A percentile compares a stretch with the other conserved stretches of the same genome.
phyloP scores from a whole-genome alignment of 2,797 vertebrate species.

The Zalophus californianus region DNA sequence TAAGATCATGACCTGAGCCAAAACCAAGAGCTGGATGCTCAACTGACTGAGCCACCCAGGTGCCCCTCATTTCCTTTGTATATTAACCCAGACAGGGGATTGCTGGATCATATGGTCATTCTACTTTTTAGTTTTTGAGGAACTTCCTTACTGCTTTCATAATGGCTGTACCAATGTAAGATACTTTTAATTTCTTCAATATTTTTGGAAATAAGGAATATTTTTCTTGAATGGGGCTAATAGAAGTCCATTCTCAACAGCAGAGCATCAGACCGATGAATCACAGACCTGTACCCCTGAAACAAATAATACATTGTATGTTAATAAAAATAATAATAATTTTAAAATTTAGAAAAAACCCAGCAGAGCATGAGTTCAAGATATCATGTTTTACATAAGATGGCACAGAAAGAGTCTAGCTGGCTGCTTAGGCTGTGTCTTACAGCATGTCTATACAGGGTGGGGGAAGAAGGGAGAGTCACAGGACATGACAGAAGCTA shows the following conservation, averaged over 20 bases:
- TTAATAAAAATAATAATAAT: too few species aligned
- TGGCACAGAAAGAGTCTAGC: not conserved
- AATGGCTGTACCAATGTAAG: not conserved
- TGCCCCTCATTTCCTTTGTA: not conserved
- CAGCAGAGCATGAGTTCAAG: not conserved
- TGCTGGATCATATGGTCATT: not conserved
- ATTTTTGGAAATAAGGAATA: conserved; percentile 11
- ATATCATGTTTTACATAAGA: conserved; percentile 38
- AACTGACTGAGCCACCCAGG: not conserved
- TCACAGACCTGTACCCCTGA: too few species aligned
- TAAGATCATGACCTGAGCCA: not conserved
- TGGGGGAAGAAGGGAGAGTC: not conserved
- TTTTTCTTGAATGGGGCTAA: not conserved
- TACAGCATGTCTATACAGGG: not conserved
- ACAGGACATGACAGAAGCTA: not conserved
- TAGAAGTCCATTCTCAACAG: not conserved
- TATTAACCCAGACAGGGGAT: not conserved
- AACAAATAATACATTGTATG: too few species aligned
- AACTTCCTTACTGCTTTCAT: not conserved
- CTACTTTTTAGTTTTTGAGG: not conserved
- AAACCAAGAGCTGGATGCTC: not conserved
- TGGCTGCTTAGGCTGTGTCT: not conserved
- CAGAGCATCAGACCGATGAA: not conserved
- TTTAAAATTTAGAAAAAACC: too few species aligned
- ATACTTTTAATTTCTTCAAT: not conserved